Percentiles rank a stretch among this genome's conserved stretches.
phyloP scores from a whole-genome alignment of 1,140 invertebrate genomes.

The Schlechtendalia chinensis region DNA sequence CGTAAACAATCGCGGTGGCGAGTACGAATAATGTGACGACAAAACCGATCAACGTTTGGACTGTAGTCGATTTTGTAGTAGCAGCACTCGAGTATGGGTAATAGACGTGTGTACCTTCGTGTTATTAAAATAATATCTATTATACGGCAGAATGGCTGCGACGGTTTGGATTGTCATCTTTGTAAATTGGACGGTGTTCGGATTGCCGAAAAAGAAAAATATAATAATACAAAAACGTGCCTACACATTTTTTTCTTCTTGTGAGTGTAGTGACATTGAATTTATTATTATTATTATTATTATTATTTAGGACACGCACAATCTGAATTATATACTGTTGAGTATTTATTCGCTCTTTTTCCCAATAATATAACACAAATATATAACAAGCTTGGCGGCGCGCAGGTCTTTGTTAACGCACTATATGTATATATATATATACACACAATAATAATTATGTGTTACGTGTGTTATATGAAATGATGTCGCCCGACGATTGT shows the following conservation, averaged over 20 bases:
- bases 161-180: slow-evolving; percentile 12
- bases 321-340: neutral
- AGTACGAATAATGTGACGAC: too few species aligned
- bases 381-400: neutral
- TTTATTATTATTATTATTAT: neutral
- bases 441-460: neutral
- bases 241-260: neutral
- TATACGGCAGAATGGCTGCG: neutral
- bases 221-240: neutral
- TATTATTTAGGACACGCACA: slow-evolving; percentile 9
- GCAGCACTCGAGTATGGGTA: too few species aligned
- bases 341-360: neutral
- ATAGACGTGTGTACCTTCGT: too few species aligned
- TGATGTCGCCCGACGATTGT: too few species aligned
- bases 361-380: neutral
- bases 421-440: neutral
- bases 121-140: neutral
- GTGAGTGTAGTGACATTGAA: neutral
- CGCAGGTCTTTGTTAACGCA: neutral
- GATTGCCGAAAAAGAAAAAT: neutral
- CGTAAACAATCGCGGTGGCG: too few species aligned
- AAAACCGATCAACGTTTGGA: too few species aligned
- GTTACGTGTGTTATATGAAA: too few species aligned
- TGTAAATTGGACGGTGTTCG: slow-evolving; percentile 11
- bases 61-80: too few species aligned